These are phyloP conservation scores for Leucoma salicis DNA, from an alignment of 2,888 invertebrate genomes.

Conservation along the genomic window DNA sequence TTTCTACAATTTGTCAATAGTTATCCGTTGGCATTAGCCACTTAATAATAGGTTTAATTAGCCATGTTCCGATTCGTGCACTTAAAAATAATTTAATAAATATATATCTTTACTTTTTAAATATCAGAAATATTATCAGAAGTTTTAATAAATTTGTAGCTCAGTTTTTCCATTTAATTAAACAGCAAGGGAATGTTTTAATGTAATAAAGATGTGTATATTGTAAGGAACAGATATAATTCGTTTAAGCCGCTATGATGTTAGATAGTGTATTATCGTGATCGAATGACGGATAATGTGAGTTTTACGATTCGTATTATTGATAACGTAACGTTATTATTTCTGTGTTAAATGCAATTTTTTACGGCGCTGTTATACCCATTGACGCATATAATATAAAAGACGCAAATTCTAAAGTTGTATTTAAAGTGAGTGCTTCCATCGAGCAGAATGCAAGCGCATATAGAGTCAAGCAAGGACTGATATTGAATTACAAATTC, in stretches of 20 bases:
- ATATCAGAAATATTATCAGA: too few relatives aligned
- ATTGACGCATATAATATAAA: neutral
- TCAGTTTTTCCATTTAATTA: neutral
- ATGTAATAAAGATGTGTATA: neutral
- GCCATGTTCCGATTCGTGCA: too few relatives aligned
- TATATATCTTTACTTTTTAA: too few relatives aligned
- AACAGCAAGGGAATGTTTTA: constrained; percentile 1
- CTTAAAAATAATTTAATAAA: too few relatives aligned
- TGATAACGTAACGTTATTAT: constrained; percentile 2
- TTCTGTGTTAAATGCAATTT: constrained; percentile 1
- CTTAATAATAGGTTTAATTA: too few relatives aligned
- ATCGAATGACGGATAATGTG: constrained; percentile 22
- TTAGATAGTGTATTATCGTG: constrained; percentile 20
- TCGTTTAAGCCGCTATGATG: constrained; percentile 12
- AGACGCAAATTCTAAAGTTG: neutral
- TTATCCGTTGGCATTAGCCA: too few relatives aligned
- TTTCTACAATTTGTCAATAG: too few relatives aligned
- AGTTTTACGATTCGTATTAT: constrained; percentile 7
- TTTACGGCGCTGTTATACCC: neutral
- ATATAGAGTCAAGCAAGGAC: constrained; percentile 12
- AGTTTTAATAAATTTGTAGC: too few relatives aligned
- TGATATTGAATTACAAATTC: constrained; percentile 14
- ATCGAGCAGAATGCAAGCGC: constrained; percentile 15
- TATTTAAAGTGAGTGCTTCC: neutral
- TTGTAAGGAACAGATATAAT: constrained; percentile 11